These are phyloP conservation scores for Hemichromis elongatus DNA, from an alignment of 2,113 vertebrate genomes.

Conservation along the genomic window DNA sequence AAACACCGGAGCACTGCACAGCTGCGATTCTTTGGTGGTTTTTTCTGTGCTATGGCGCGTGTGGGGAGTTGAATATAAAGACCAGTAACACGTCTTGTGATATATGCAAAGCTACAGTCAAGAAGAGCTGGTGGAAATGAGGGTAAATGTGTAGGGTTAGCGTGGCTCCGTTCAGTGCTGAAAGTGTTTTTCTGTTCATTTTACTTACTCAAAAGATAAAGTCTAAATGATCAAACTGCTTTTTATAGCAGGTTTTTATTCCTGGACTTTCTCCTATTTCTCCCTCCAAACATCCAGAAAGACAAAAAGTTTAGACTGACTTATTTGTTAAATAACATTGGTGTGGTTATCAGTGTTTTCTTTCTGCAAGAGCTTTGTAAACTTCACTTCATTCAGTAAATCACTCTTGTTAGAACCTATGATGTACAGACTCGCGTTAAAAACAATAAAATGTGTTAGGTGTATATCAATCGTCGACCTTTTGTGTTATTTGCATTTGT, in stretches of 20 bases:
- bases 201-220: not conserved
- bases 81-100: not conserved
- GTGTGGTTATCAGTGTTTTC: not conserved
- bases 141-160: not conserved
- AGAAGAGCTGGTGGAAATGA: not conserved
- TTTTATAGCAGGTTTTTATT: not conserved
- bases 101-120: not conserved
- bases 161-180: not conserved
- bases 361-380: not conserved
- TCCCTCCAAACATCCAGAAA: not conserved
- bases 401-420: fast-evolving
- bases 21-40: not conserved
- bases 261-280: not conserved
- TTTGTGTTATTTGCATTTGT: not conserved
- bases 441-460: not conserved
- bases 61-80: not conserved
- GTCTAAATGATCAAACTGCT: not conserved
- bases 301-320: not conserved
- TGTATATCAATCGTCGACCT: not conserved
- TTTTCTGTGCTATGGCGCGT: not conserved
- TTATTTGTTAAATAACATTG: not conserved
- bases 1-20: not conserved
- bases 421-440: not conserved
- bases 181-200: no score
- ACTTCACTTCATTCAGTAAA: not conserved